A percentile compares a stretch with the other conserved stretches of the same genome.
Evolutionary conservation across 2,888 invertebrate genomes (phyloP).

Genomic region (Mythimna vitellina): DNA sequence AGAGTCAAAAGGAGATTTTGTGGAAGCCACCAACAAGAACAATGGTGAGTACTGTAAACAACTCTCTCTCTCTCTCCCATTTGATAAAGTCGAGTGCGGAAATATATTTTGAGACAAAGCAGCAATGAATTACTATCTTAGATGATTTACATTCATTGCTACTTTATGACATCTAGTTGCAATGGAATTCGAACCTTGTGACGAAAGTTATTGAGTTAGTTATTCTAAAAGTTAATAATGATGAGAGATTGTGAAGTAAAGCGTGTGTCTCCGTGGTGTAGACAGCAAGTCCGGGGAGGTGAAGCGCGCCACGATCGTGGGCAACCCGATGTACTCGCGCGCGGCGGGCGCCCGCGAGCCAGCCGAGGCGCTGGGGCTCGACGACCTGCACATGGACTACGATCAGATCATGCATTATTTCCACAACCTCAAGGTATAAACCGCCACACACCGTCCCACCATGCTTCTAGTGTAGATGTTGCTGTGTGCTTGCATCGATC

Average conservation of each 20-base stretch:
- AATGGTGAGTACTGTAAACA: conserved; percentile 77
- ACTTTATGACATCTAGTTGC: not conserved
- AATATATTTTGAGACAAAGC: too few species aligned
- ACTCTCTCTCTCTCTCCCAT: not conserved
- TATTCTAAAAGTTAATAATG: not conserved
- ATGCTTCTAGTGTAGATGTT: conserved; percentile 88
- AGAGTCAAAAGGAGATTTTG: conserved; percentile 89
- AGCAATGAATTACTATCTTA: not conserved
- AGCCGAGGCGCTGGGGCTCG: conserved; percentile 92
- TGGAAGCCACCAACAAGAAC: conserved; percentile 89
- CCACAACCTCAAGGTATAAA: conserved; percentile 98
- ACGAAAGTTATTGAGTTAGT: not conserved
- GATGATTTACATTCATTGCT: not conserved
- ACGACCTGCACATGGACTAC: conserved; percentile 98
- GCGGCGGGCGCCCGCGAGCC: conserved; percentile 84
- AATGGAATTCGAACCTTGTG: not conserved
- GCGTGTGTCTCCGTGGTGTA: conserved; percentile 53
- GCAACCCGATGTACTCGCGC: conserved; percentile 96
- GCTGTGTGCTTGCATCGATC: conserved; percentile 84
- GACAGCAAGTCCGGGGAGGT: conserved; percentile 91
- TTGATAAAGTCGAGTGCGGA: not conserved
- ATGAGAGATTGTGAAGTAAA: not conserved
- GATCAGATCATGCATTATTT: conserved; percentile 99
- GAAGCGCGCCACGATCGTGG: conserved; percentile 96
- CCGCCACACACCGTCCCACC: conserved; percentile 80